A percentile compares a stretch with the other conserved stretches of the same genome.
Evolutionary conservation across 2,797 vertebrate genomes (phyloP).

Genomic region (Sparidentex hasta): DNA sequence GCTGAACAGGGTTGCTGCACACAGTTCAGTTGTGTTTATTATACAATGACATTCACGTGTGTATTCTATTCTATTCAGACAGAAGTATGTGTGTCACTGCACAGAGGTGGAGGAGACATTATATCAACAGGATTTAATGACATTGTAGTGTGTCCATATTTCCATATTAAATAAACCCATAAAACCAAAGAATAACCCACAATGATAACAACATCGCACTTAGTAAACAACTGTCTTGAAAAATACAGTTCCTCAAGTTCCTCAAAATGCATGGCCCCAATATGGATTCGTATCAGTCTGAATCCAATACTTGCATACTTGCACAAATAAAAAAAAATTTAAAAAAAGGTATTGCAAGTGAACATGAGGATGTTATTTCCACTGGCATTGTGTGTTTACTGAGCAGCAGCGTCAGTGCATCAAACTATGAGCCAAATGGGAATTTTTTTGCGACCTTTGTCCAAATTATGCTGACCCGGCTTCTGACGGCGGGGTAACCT

Average conservation of each 20-base stretch:
- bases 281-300: background rate
- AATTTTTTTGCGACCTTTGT: constrained; percentile 53
- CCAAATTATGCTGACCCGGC: background rate
- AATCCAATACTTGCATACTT: background rate
- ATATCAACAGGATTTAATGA: background rate
- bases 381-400: background rate
- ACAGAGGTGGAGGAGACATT: background rate
- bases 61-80: too few relatives aligned
- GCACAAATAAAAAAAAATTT: background rate
- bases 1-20: too few relatives aligned
- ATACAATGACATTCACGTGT: too few relatives aligned
- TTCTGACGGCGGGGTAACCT: constrained; percentile 38
- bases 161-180: background rate
- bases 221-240: constrained; percentile 1
- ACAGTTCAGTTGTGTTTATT: too few relatives aligned
- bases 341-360: background rate
- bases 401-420: background rate
- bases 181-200: background rate
- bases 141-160: background rate
- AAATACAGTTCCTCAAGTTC: background rate
- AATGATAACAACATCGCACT: background rate
- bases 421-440: background rate
- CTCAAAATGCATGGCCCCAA: background rate
- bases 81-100: too few relatives aligned
- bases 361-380: background rate